Evolutionary conservation across 2,797 vertebrate genomes (phyloP).

Genomic region (Paedocypris micromegethes): DNA sequence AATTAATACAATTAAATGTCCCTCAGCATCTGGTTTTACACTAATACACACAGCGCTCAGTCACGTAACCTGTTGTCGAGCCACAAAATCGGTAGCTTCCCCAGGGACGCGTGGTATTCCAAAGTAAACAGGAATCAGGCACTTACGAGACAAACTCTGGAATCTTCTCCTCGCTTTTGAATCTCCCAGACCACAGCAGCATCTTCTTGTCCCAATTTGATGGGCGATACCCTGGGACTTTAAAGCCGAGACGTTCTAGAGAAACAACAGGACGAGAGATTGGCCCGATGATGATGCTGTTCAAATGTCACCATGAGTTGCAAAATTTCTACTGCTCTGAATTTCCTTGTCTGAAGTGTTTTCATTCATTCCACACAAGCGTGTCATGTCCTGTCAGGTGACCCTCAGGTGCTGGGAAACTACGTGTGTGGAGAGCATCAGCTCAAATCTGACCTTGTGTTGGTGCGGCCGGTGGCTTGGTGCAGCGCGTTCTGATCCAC

Average conservation of each 20-base stretch:
- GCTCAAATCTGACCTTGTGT: slow-evolving; percentile 19
- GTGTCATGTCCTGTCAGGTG: too few species aligned
- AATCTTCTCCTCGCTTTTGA: slow-evolving; percentile 83
- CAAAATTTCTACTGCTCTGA: too few species aligned
- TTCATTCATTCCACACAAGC: too few species aligned
- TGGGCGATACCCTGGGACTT: slow-evolving; percentile 74
- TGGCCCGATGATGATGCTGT: neutral
- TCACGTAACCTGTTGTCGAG: slow-evolving; percentile 43
- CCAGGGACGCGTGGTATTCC: slow-evolving; percentile 40
- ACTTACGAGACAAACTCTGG: slow-evolving; percentile 89
- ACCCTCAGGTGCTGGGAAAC: neutral
- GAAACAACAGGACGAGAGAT: slow-evolving; percentile 9
- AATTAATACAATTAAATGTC: slow-evolving; percentile 50
- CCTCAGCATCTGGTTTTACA: too few species aligned
- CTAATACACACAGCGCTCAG: slow-evolving; percentile 8
- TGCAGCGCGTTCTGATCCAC: slow-evolving; percentile 67
- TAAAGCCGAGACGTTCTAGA: slow-evolving; percentile 53
- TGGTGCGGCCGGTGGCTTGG: slow-evolving; percentile 62
- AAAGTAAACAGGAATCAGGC: slow-evolving; percentile 59
- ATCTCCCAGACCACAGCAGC: slow-evolving; percentile 83
- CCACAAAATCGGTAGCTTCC: slow-evolving; percentile 1
- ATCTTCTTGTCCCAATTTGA: slow-evolving; percentile 75
- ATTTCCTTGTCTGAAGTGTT: too few species aligned
- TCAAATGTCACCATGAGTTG: too few species aligned
- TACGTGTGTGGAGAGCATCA: neutral